phyloP scores from a whole-genome alignment of 2,888 invertebrate genomes.

The Drosophila heteroneura region DNA sequence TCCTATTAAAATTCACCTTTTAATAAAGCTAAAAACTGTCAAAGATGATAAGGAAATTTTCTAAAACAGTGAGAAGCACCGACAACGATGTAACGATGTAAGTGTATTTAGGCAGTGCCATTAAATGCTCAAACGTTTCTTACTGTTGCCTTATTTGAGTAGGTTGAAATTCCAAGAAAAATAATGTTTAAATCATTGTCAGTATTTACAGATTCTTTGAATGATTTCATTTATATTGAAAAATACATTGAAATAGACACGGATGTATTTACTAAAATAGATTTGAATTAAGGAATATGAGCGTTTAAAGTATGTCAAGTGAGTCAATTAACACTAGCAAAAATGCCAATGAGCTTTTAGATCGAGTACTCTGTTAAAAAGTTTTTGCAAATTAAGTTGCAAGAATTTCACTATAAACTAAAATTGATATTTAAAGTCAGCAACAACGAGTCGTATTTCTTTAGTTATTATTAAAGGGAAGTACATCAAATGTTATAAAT shows the following conservation, averaged over 20 bases:
- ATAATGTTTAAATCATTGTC: background rate
- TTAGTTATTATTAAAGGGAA: background rate
- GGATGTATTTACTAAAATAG: background rate
- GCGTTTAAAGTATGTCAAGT: background rate
- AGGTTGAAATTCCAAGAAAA: background rate
- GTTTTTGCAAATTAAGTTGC: background rate
- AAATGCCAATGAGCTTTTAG: background rate
- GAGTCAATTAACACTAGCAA: background rate
- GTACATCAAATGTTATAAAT: background rate
- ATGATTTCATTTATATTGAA: background rate
- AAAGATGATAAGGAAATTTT: background rate
- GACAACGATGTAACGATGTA: background rate
- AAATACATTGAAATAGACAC: background rate
- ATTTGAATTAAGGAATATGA: background rate
- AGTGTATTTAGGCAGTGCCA: too few species aligned
- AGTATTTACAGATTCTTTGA: background rate
- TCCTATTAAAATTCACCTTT: constrained; percentile 11
- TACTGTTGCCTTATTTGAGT: background rate
- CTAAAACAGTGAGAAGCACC: background rate
- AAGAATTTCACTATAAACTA: background rate
- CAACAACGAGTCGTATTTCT: background rate
- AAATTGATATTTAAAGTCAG: background rate
- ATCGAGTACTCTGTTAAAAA: background rate
- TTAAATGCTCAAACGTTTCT: background rate
- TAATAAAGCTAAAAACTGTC: constrained; percentile 14